phyloP scores from a whole-genome alignment of 2,797 vertebrate genomes.

The Emydoidea blandingii region DNA sequence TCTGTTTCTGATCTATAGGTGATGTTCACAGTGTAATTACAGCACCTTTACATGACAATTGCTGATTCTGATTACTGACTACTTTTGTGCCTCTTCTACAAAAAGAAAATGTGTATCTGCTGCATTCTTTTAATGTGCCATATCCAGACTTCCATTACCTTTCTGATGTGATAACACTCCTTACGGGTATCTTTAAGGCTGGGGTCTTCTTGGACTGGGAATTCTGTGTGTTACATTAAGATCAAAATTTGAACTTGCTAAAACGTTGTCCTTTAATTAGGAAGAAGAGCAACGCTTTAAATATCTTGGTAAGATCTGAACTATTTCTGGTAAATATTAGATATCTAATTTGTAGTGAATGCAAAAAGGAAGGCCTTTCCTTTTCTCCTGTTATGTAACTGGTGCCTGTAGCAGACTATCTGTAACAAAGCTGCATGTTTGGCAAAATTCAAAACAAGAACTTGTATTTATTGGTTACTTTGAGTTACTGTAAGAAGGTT shows the following conservation, averaged over 20 bases:
- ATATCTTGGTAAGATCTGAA: background rate
- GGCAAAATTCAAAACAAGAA: background rate
- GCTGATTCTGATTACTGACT: slow-evolving; percentile 54
- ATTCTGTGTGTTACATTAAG: slow-evolving; percentile 4
- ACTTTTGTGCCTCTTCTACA: background rate
- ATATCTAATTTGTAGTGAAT: background rate
- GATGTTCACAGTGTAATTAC: slow-evolving; percentile 54
- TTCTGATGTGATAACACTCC: background rate
- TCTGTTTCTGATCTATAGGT: slow-evolving; percentile 16
- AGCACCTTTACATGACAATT: slow-evolving; percentile 31
- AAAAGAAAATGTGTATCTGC: background rate
- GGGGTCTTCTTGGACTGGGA: slow-evolving; percentile 23
- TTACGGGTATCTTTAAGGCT: slow-evolving; percentile 51
- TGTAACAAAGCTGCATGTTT: background rate
- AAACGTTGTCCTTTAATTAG: slow-evolving; percentile 40
- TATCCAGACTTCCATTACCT: slow-evolving; percentile 27
- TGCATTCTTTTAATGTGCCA: slow-evolving; percentile 3
- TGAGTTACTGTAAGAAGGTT: background rate
- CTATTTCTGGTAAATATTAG: slow-evolving; percentile 27
- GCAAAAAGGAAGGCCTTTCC: background rate
- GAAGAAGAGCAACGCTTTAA: slow-evolving; percentile 30
- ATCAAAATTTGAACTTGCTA: slow-evolving; percentile 51
- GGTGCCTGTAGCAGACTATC: background rate
- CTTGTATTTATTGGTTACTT: background rate
- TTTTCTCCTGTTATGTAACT: background rate